A percentile compares a stretch with the other conserved stretches of the same genome.
phyloP scores from a whole-genome alignment of 2,797 vertebrate species.

The Hypotaenidia philippensis region DNA sequence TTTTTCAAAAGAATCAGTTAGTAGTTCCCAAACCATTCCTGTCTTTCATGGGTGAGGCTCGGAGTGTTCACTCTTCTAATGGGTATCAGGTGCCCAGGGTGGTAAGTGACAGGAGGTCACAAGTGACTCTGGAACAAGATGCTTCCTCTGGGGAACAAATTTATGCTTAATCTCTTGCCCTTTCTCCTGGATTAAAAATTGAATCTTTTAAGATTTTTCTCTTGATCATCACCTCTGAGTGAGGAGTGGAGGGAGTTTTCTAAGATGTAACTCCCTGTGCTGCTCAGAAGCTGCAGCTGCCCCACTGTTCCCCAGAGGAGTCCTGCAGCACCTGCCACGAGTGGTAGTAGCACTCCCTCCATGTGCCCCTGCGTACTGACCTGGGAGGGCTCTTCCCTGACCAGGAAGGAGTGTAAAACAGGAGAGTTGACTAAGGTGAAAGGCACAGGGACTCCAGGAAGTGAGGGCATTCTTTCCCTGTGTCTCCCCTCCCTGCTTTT shows the following conservation, averaged over 20 bases:
- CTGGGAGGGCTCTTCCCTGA: neutral
- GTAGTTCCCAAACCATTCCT: neutral
- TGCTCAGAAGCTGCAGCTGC: neutral
- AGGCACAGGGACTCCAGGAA: no score
- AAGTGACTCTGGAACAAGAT: neutral
- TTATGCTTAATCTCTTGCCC: neutral
- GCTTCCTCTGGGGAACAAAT: neutral
- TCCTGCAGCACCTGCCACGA: fast-evolving
- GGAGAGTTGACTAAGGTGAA: no score
- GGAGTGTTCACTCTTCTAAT: neutral
- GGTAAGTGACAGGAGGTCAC: neutral
- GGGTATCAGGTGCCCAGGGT: neutral
- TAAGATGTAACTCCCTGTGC: fast-evolving
- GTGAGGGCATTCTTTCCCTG: neutral
- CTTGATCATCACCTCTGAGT: neutral
- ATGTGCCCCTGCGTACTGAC: neutral
- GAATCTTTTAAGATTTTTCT: neutral
- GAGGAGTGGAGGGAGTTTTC: neutral
- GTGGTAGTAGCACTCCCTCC: neutral
- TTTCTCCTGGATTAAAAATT: neutral
- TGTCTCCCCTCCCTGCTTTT: fast-evolving
- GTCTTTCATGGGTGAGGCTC: neutral
- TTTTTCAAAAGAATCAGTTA: constrained; percentile 23
- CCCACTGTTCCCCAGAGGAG: neutral
- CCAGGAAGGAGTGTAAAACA: neutral